phyloP scores from a whole-genome alignment of 1,140 invertebrate species.

The Tribolium castaneum region DNA sequence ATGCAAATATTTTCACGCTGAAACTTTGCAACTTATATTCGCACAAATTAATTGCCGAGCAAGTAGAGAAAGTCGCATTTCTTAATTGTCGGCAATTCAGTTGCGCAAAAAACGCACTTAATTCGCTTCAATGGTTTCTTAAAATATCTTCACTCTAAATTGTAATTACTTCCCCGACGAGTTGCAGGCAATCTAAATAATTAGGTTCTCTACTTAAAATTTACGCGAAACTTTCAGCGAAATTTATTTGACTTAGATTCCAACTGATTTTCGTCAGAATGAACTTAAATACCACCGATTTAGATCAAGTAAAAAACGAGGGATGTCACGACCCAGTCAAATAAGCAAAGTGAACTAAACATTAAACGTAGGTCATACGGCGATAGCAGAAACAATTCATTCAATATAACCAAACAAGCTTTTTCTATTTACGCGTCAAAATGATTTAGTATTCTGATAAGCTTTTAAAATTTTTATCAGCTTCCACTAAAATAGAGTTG shows the following conservation, averaged over 20 bases:
- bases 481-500: too few species aligned
- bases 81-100: background rate
- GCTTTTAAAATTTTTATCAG: too few species aligned
- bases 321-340: too few species aligned
- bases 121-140: background rate
- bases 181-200: background rate
- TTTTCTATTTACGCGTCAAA: too few species aligned
- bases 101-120: background rate
- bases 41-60: background rate
- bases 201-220: background rate
- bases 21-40: background rate
- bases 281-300: too few species aligned
- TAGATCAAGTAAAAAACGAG: too few species aligned
- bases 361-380: too few species aligned
- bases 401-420: too few species aligned
- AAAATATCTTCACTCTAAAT: background rate
- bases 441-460: too few species aligned
- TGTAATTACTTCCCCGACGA: background rate
- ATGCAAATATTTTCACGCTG: conserved; percentile 25
- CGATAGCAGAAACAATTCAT: too few species aligned
- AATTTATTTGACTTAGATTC: background rate
- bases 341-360: too few species aligned
- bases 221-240: background rate
- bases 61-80: background rate
- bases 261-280: background rate